These are phyloP conservation scores for Argyrosomus regius DNA, from an alignment of 2,797 vertebrate genomes.

Conservation along the genomic window DNA sequence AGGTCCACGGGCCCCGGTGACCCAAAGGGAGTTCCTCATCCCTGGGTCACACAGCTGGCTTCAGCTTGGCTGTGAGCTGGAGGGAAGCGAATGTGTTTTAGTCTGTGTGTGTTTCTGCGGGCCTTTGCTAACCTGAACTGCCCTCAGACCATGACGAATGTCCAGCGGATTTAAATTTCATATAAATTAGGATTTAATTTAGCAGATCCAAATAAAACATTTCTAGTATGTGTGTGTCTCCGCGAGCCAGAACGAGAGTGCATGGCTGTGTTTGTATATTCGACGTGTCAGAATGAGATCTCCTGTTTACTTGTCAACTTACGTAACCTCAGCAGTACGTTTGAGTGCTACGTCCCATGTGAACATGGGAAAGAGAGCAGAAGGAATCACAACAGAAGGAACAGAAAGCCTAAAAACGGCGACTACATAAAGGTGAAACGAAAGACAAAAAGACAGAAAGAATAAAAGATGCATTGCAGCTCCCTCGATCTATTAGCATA, in stretches of 20 bases:
- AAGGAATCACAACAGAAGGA: neutral
- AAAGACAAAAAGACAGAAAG: neutral
- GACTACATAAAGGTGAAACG: neutral
- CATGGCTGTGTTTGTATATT: constrained; percentile 45
- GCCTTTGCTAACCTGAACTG: constrained; percentile 9
- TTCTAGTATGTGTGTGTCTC: neutral
- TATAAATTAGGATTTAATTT: constrained; percentile 11
- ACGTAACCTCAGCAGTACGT: constrained; percentile 2
- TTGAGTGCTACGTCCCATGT: neutral
- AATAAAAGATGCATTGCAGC: neutral
- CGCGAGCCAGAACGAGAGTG: constrained; percentile 25
- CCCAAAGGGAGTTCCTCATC: constrained; percentile 60
- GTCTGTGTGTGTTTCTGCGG: constrained; percentile 9
- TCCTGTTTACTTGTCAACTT: constrained; percentile 47
- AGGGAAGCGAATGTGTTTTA: neutral
- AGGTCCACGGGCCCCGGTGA: constrained; percentile 65
- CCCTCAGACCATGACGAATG: neutral
- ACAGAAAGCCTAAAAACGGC: neutral
- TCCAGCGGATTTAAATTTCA: neutral
- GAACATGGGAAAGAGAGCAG: neutral
- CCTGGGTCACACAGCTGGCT: constrained; percentile 75
- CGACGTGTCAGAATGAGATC: constrained; percentile 23
- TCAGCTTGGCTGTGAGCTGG: constrained; percentile 35
- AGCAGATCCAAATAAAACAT: constrained; percentile 24
- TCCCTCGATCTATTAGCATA: neutral